These are phyloP conservation scores for Apolygus lucorum DNA, from an alignment of 1,140 invertebrate species.

Conservation along the genomic window DNA sequence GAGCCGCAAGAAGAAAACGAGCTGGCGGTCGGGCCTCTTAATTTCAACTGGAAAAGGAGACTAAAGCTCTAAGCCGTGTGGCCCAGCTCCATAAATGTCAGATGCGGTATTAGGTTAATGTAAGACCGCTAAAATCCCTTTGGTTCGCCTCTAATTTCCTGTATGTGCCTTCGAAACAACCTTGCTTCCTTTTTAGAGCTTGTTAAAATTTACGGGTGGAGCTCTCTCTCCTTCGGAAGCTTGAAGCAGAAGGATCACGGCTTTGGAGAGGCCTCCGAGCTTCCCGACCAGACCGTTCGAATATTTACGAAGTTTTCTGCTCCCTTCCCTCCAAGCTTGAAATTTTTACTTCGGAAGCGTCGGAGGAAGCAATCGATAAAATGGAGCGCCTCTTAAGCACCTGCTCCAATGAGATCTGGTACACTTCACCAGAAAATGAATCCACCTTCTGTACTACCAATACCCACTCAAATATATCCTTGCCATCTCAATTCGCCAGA, in stretches of 20 bases:
- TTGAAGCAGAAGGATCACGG: neutral
- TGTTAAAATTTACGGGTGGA: slow-evolving; percentile 8
- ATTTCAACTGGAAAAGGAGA: neutral
- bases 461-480: no score
- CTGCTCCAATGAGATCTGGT: no score
- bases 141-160: slow-evolving; percentile 15
- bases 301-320: slow-evolving; percentile 13
- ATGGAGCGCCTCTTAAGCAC: no score
- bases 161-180: slow-evolving; percentile 6
- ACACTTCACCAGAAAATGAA: no score
- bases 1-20: neutral
- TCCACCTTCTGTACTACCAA: no score
- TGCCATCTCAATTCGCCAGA: no score
- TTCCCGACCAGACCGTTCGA: neutral
- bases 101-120: slow-evolving; percentile 11
- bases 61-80: neutral
- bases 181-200: slow-evolving; percentile 14
- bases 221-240: neutral
- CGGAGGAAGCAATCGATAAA: neutral
- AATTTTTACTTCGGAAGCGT: slow-evolving; percentile 6
- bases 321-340: neutral
- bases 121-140: slow-evolving; percentile 13
- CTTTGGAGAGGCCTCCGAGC: neutral
- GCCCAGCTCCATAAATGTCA: slow-evolving; percentile 3
- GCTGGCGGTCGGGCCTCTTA: neutral